Conservation (phyloP, 2,797 vertebrate genomes). For the Catamblyrhynchus diadema region DNA sequence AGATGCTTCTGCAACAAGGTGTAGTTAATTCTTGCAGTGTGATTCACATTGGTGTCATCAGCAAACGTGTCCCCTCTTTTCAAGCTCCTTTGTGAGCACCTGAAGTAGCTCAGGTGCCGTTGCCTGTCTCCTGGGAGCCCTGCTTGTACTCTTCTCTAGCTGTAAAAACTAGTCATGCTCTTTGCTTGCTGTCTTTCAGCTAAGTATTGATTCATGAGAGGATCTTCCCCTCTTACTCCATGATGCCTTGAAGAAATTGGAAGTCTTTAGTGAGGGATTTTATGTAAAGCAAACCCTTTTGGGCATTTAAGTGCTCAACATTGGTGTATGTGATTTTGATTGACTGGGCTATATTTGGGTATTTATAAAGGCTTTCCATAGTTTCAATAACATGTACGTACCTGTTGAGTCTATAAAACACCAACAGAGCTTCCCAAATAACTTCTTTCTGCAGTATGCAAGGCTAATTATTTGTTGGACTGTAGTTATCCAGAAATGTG, state of each 20-base stretch:
- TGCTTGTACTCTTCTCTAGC: background rate
- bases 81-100: background rate
- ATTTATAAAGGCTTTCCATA: background rate
- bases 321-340: background rate
- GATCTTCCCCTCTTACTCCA: background rate
- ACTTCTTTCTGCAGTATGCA: background rate
- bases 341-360: background rate
- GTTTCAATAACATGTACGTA: background rate
- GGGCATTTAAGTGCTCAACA: background rate
- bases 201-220: background rate
- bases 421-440: background rate
- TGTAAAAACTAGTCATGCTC: background rate
- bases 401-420: background rate
- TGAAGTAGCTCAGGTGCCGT: background rate
- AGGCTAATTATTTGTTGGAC: background rate
- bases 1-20: background rate
- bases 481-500: background rate
- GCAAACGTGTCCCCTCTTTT: background rate
- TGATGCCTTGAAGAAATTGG: background rate
- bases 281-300: background rate
- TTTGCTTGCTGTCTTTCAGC: background rate
- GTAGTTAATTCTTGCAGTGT: background rate
- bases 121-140: background rate
- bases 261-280: background rate
- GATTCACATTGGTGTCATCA: background rate